These are phyloP conservation scores for Macrostomum lignano DNA, from an alignment of 1,140 invertebrate species.

Conservation along the genomic window DNA sequence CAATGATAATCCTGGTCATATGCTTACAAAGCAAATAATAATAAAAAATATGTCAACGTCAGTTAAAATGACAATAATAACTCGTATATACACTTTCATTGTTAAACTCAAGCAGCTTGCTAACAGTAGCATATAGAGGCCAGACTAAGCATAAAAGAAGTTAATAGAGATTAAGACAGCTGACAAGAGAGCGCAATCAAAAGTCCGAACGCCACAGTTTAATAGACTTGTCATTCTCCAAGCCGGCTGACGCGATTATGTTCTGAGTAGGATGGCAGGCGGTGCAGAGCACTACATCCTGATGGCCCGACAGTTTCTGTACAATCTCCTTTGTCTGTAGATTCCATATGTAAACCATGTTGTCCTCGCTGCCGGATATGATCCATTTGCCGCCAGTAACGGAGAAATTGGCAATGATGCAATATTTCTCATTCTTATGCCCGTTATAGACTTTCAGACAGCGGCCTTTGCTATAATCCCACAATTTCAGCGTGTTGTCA, in stretches of 20 bases:
- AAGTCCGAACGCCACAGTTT: too few species aligned
- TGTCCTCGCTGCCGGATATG: constrained; percentile 96
- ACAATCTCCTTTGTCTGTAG: constrained; percentile 95
- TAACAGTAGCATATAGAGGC: too few species aligned
- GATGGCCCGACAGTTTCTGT: constrained; percentile 78
- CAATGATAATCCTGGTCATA: too few species aligned
- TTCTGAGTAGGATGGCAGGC: constrained; percentile 94
- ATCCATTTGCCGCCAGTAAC: constrained; percentile 98
- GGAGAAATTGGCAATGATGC: constrained; percentile 97
- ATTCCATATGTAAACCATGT: constrained; percentile 97
- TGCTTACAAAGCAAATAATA: too few species aligned
- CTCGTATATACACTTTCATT: too few species aligned
- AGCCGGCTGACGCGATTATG: constrained; percentile 85
- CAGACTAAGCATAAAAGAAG: too few species aligned
- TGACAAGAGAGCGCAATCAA: too few species aligned
- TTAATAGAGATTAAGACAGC: too few species aligned
- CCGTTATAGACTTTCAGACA: constrained; percentile 89
- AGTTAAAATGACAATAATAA: too few species aligned
- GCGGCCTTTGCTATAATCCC: constrained; percentile 82
- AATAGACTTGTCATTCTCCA: constrained; percentile 95
- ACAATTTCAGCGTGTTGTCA: constrained; percentile 75
- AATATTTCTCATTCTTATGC: constrained; percentile 96
- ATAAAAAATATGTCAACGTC: too few species aligned
- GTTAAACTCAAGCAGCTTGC: too few species aligned
- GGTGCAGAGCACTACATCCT: constrained; percentile 63